Evolutionary conservation across 1,140 invertebrate genomes (phyloP).

Genomic region (Anoplolepis gracilipes): DNA sequence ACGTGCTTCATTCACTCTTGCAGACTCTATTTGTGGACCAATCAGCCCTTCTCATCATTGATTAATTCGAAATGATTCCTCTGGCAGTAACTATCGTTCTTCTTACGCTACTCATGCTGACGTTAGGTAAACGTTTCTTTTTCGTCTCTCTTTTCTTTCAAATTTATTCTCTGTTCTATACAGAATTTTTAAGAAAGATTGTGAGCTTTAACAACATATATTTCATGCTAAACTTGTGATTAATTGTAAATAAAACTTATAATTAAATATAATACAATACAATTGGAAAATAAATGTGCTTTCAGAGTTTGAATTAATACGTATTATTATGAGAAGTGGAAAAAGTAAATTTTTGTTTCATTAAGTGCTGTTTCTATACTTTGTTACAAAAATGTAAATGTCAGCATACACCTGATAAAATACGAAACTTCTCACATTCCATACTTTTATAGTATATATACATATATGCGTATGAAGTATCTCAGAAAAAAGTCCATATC

Average conservation of each 20-base stretch:
- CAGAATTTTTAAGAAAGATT: not conserved
- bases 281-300: too few species aligned
- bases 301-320: too few species aligned
- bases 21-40: constrained; percentile 23
- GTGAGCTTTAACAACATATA: too few species aligned
- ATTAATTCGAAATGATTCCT: constrained; percentile 50
- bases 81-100: constrained; percentile 2
- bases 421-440: not conserved
- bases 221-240: too few species aligned
- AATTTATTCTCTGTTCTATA: not conserved
- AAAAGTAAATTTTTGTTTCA: not conserved
- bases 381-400: not conserved
- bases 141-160: not conserved
- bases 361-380: not conserved
- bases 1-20: constrained; percentile 14
- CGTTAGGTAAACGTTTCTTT: constrained; percentile 14
- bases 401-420: not conserved
- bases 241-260: too few species aligned
- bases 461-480: not conserved
- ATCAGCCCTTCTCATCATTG: constrained; percentile 9
- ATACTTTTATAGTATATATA: not conserved
- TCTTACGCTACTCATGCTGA: not conserved
- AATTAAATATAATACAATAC: too few species aligned
- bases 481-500: not conserved
- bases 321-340: not conserved